phyloP scores from a whole-genome alignment of 2,113 vertebrate species.

The Peromyscus leucopus region DNA sequence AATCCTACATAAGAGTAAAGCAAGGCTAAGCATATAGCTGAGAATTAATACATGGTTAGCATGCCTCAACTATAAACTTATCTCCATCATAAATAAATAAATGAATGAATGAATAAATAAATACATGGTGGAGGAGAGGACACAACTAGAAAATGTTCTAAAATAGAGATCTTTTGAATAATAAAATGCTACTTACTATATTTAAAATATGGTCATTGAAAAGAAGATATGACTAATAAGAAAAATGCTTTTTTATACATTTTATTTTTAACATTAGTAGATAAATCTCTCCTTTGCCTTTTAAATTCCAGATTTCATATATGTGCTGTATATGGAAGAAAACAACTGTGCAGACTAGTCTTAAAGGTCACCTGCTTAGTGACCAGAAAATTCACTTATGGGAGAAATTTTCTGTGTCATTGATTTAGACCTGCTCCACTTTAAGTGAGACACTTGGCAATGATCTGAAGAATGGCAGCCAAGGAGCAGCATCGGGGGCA shows the following conservation, averaged over 20 bases:
- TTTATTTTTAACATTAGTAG: background rate
- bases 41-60: background rate
- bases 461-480: background rate
- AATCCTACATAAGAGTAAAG: background rate
- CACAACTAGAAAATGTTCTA: background rate
- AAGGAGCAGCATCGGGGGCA: background rate
- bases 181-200: background rate
- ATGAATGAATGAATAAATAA: no score
- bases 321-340: constrained; percentile 19
- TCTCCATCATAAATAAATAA: background rate
- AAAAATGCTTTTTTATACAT: background rate
- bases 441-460: background rate
- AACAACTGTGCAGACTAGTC: constrained; percentile 19
- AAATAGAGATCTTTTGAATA: background rate
- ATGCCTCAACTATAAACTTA: background rate
- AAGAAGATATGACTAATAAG: background rate
- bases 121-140: background rate
- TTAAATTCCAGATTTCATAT: background rate
- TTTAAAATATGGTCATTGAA: background rate
- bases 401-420: constrained; percentile 14
- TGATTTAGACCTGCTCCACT: constrained; percentile 11
- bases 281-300: background rate
- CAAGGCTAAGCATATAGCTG: background rate
- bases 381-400: constrained; percentile 58
- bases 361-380: constrained; percentile 41